These are phyloP conservation scores for Salvelinus fontinalis DNA, from an alignment of 2,113 vertebrate genomes.

Conservation along the genomic window DNA sequence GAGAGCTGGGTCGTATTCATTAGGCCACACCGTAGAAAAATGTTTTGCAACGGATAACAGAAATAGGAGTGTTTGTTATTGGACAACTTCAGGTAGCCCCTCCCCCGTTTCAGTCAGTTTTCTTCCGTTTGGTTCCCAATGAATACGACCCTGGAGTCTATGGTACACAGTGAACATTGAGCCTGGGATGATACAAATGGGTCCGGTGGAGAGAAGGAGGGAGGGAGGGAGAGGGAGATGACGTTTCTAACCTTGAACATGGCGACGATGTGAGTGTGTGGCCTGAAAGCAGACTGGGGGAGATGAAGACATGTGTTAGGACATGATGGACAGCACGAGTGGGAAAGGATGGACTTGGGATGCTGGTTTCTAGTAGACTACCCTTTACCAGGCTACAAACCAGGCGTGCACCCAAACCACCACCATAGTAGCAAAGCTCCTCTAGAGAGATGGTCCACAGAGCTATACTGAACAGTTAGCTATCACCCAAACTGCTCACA, in stretches of 20 bases:
- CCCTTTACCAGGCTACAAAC: not conserved
- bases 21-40: not conserved
- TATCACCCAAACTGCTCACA: no score
- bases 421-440: no score
- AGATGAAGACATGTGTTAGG: slow-evolving; percentile 61
- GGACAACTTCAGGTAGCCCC: no score
- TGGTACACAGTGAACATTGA: not conserved
- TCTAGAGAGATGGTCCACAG: no score
- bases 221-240: slow-evolving; percentile 17
- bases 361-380: not conserved
- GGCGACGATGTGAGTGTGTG: slow-evolving; percentile 66
- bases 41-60: no score
- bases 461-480: no score
- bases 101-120: no score
- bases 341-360: not conserved
- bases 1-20: no score
- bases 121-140: no score
- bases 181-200: not conserved
- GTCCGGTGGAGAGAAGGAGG: not conserved
- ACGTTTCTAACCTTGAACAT: slow-evolving; percentile 71
- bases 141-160: not conserved
- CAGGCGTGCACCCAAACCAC: no score
- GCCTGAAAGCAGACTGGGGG: slow-evolving; percentile 76
- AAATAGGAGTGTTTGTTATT: no score
- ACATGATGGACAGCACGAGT: slow-evolving; percentile 39